Conservation (phyloP, 2,797 vertebrate genomes). For the Leuciscus waleckii region DNA sequence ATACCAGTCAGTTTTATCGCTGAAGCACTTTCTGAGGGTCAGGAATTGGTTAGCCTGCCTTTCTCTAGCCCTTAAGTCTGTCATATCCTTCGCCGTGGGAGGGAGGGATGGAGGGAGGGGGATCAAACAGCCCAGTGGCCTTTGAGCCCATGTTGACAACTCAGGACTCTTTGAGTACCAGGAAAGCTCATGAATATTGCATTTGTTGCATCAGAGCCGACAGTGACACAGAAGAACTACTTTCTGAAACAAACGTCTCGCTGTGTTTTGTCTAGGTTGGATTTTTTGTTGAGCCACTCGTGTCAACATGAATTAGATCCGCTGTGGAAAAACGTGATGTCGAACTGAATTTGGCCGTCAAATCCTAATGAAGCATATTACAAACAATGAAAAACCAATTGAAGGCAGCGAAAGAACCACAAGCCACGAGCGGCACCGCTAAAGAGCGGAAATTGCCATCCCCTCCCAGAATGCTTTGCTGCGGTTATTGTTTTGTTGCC, state of each 20-base stretch:
- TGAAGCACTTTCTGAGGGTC: constrained; percentile 25
- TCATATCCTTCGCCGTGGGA: constrained; percentile 48
- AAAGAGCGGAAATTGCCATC: background rate
- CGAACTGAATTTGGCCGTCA: background rate
- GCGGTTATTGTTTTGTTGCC: constrained; percentile 18
- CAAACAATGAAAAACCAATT: background rate
- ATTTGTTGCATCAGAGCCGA: constrained; percentile 46
- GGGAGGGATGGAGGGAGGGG: constrained; percentile 17
- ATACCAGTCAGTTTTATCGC: background rate
- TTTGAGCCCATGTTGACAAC: constrained; percentile 71
- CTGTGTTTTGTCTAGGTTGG: constrained; percentile 28
- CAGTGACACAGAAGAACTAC: constrained; percentile 60
- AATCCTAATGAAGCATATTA: constrained; percentile 17
- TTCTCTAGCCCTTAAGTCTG: constrained; percentile 44
- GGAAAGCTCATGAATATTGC: constrained; percentile 58
- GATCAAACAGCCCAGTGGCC: constrained; percentile 55
- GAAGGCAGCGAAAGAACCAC: background rate
- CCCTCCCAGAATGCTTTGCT: constrained; percentile 18
- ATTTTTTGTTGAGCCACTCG: background rate
- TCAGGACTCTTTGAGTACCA: constrained; percentile 54
- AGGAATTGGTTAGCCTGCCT: constrained; percentile 63
- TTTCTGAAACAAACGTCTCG: constrained; percentile 51
- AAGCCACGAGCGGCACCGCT: background rate
- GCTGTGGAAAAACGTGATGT: background rate
- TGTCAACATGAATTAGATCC: background rate